Evolutionary conservation across 2,888 invertebrate species (phyloP).

Genomic region (Argynnis bischoffii): DNA sequence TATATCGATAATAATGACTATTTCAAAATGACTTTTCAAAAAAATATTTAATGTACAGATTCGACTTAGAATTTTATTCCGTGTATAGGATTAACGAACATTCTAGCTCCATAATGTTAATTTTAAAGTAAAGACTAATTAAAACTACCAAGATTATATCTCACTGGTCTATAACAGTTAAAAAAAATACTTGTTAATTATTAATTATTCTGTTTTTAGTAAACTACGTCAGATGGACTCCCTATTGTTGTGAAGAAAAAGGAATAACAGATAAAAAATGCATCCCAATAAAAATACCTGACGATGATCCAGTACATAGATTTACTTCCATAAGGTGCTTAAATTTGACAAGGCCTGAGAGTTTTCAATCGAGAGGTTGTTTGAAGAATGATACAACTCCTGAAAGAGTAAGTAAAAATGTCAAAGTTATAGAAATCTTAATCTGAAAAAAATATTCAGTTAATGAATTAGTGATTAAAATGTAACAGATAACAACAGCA

Average conservation of each 20-base stretch:
- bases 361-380: slow-evolving; percentile 50
- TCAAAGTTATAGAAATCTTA: no score
- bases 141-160: no score
- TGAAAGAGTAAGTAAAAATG: slow-evolving; percentile 41
- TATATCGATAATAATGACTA: no score
- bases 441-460: no score
- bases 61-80: no score
- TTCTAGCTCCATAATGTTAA: no score
- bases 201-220: slow-evolving; percentile 40
- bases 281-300: slow-evolving; percentile 45
- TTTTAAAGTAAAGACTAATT: no score
- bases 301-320: slow-evolving; percentile 51
- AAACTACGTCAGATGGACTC: slow-evolving; percentile 49
- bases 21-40: no score
- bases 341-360: slow-evolving; percentile 50
- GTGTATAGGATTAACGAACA: no score
- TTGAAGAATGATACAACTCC: slow-evolving; percentile 43
- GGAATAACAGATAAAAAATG: slow-evolving; percentile 47
- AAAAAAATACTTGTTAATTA: no score
- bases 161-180: no score
- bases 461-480: not conserved
- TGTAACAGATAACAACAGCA: slow-evolving; percentile 45
- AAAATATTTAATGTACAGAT: no score
- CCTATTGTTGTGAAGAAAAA: slow-evolving; percentile 47
- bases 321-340: slow-evolving; percentile 50